Conservation (phyloP, 2,797 vertebrate genomes). For the Harpagifer antarcticus region DNA sequence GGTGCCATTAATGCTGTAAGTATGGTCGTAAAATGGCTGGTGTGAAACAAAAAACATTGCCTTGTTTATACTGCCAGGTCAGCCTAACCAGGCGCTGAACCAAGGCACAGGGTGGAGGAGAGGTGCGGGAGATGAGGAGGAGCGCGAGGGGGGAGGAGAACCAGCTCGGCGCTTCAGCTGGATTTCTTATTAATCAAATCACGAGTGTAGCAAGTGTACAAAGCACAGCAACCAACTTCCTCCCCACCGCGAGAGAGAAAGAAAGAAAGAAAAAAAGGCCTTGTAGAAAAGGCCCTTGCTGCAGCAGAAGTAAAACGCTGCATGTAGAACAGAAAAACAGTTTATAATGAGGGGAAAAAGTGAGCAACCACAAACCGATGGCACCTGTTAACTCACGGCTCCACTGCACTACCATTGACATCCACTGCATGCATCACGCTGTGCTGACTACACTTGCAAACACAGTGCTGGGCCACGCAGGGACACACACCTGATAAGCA, state of each 20-base stretch:
- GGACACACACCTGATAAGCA: conserved; percentile 73
- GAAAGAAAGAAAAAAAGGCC: conserved; percentile 7
- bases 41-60: conserved; percentile 74
- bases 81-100: conserved; percentile 66
- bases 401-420: conserved; percentile 19
- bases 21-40: conserved; percentile 68
- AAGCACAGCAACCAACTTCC: conserved; percentile 48
- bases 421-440: conserved; percentile 23
- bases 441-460: conserved; percentile 44
- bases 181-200: conserved; percentile 76
- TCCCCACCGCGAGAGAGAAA: neutral
- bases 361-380: conserved; percentile 27
- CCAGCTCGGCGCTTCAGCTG: conserved; percentile 25
- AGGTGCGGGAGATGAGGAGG: conserved; percentile 22
- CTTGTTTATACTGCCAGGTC: conserved; percentile 74
- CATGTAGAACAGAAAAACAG: conserved; percentile 17
- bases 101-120: conserved; percentile 34
- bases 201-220: conserved; percentile 53
- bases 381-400: conserved; percentile 55
- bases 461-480: conserved; percentile 34
- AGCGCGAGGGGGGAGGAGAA: neutral
- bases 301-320: conserved; percentile 4
- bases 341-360: conserved; percentile 26
- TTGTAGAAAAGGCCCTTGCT: neutral
- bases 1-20: conserved; percentile 54